Conservation (phyloP, 2,888 invertebrate species). For the Rhogogaster chlorosoma region DNA sequence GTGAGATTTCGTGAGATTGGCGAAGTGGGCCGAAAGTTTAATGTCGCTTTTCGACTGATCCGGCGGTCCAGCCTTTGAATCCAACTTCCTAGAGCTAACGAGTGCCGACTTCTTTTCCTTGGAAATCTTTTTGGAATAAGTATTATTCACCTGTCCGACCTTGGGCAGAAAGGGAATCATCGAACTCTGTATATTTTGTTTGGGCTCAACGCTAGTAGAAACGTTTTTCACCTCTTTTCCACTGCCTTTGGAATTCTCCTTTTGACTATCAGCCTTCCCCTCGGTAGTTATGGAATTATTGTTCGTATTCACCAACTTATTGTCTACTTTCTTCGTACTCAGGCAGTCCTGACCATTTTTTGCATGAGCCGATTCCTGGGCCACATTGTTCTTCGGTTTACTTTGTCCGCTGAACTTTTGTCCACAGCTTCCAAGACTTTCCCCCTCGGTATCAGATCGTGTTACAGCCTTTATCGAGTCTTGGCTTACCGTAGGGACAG, state of each 20-base stretch:
- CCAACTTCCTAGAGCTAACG: conserved; percentile 64
- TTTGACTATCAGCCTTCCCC: conserved; percentile 32
- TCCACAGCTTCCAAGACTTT: conserved; percentile 13
- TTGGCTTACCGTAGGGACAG: background rate
- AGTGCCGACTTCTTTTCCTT: conserved; percentile 67
- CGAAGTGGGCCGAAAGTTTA: conserved; percentile 6
- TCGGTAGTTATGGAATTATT: conserved; percentile 57
- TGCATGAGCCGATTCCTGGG: background rate
- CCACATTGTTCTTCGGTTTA: conserved; percentile 43
- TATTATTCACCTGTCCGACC: conserved; percentile 71
- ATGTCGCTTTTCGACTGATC: conserved; percentile 51
- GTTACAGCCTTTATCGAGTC: conserved; percentile 7
- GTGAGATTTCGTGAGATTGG: conserved; percentile 35
- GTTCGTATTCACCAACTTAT: conserved; percentile 52
- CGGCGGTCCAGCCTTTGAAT: conserved; percentile 56
- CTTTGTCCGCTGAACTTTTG: conserved; percentile 49
- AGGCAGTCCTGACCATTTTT: conserved; percentile 2
- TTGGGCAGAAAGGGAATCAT: conserved; percentile 75
- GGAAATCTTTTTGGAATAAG: conserved; percentile 69
- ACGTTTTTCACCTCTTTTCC: conserved; percentile 55
- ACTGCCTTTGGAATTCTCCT: conserved; percentile 55
- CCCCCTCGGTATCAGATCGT: conserved; percentile 48
- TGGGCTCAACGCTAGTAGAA: conserved; percentile 68
- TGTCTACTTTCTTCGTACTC: background rate
- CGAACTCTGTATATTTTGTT: conserved; percentile 74